Evolutionary conservation across 2,113 vertebrate genomes (phyloP).

Genomic region (Manacus vitellinus): DNA sequence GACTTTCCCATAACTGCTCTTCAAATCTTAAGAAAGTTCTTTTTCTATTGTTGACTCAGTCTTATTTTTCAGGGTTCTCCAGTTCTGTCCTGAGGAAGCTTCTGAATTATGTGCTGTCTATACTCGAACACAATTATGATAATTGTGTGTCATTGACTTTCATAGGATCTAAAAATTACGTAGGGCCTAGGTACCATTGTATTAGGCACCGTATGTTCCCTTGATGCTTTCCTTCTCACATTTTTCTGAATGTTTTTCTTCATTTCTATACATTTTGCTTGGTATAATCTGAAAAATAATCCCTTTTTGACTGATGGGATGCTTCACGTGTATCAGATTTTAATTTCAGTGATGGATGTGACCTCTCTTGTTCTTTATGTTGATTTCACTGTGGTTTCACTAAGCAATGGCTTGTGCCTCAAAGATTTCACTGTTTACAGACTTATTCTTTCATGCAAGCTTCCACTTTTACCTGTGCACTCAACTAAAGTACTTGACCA

Average conservation of each 20-base stretch:
- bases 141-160: not conserved
- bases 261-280: not conserved
- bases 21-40: not conserved
- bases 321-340: not conserved
- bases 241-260: not conserved
- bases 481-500: not conserved
- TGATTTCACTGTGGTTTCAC: not conserved
- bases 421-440: not conserved
- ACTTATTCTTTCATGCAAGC: not conserved
- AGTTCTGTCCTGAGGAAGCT: not conserved
- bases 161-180: not conserved
- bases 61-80: not conserved
- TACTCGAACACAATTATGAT: not conserved
- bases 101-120: not conserved
- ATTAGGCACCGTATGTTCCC: not conserved
- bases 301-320: not conserved
- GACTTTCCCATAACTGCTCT: not conserved
- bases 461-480: not conserved
- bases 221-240: not conserved
- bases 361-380: not conserved
- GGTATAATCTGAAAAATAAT: not conserved
- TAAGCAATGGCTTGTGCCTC: not conserved
- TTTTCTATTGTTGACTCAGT: not conserved
- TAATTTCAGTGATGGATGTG: not conserved
- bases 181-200: not conserved